Conservation (phyloP, 2,113 vertebrate genomes). For the Oxygymnocypris stewartii region DNA sequence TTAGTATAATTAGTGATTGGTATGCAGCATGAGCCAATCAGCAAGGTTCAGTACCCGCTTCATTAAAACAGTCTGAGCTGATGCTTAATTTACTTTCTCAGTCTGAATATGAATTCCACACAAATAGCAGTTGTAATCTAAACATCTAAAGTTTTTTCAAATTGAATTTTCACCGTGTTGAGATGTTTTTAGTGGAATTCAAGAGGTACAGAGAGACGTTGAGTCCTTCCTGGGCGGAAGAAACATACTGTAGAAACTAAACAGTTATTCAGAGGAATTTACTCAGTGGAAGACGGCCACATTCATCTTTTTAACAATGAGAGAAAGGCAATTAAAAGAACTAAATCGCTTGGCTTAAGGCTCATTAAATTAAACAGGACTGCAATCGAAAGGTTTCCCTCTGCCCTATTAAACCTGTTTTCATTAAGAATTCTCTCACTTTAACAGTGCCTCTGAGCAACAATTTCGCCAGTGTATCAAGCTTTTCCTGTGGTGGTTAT, state of each 20-base stretch:
- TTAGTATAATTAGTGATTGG: constrained; percentile 14
- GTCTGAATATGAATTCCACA: not conserved
- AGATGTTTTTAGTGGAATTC: not conserved
- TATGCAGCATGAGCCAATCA: not conserved
- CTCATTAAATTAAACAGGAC: constrained; percentile 53
- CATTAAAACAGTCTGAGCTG: constrained; percentile 20
- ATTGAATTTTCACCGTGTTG: not conserved
- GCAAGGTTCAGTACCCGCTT: not conserved
- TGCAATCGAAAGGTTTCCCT: constrained; percentile 49
- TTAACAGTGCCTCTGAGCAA: constrained; percentile 39
- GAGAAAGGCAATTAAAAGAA: constrained; percentile 51
- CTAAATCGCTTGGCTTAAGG: constrained; percentile 48
- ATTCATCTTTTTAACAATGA: constrained; percentile 48
- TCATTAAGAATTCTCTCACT: constrained; percentile 56
- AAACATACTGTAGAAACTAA: constrained; percentile 2
- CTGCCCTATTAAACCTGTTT: constrained; percentile 52
- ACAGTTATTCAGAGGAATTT: constrained; percentile 26
- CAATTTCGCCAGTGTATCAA: constrained; percentile 31
- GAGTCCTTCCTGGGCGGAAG: not conserved
- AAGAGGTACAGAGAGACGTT: not conserved
- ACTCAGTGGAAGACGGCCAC: constrained; percentile 22
- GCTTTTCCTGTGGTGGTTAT: not conserved
- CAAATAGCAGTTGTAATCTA: constrained; percentile 31
- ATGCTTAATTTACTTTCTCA: not conserved
- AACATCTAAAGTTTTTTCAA: not conserved